Conservation (phyloP, 2,888 invertebrate genomes). For the Coremacera marginata region DNA sequence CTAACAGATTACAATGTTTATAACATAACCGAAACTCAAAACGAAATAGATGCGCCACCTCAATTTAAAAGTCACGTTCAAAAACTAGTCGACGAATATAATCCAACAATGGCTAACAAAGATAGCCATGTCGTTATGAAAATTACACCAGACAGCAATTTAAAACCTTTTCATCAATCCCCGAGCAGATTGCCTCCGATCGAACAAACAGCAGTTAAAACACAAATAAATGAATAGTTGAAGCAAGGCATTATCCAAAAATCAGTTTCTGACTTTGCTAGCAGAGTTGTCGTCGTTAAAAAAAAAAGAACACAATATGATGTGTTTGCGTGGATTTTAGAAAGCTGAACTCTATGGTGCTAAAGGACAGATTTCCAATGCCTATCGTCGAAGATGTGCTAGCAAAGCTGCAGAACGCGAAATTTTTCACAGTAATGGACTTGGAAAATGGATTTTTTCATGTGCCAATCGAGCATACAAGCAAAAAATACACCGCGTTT, state of each 20-base stretch:
- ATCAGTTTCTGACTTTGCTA: neutral
- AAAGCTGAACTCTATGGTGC: neutral
- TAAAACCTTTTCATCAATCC: neutral
- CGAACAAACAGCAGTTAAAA: neutral
- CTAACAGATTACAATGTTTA: too few relatives aligned
- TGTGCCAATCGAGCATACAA: slow-evolving; percentile 29
- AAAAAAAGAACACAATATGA: too few relatives aligned
- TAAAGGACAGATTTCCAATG: neutral
- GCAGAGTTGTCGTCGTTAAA: neutral
- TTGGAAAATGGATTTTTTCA: neutral
- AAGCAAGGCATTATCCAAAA: neutral
- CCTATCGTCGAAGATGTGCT: neutral
- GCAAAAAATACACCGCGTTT: slow-evolving; percentile 37
- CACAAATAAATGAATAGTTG: slow-evolving; percentile 41
- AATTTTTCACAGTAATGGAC: neutral
- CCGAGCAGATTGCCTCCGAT: neutral
- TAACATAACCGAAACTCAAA: too few relatives aligned
- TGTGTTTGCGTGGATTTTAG: neutral
- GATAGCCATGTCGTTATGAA: slow-evolving; percentile 19
- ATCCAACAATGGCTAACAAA: neutral
- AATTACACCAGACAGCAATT: slow-evolving; percentile 2
- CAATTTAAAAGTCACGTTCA: neutral
- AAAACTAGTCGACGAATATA: slow-evolving; percentile 36
- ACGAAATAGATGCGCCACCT: slow-evolving; percentile 2
- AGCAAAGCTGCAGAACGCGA: neutral